These are phyloP conservation scores for Eristalis pertinax DNA, from an alignment of 2,888 invertebrate genomes.

Conservation along the genomic window DNA sequence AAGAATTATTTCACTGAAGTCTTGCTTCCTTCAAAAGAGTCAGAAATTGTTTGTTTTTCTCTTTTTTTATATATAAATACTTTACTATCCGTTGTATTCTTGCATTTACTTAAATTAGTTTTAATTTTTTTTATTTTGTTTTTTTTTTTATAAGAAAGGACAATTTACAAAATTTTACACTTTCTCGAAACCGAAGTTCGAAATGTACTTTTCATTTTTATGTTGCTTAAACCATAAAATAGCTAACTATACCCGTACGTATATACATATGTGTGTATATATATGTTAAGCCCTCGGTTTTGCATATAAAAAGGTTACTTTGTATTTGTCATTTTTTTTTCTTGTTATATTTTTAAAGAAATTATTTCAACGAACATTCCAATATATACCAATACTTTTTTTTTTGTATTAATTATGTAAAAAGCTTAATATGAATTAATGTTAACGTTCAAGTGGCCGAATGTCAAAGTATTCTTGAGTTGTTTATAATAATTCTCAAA, in stretches of 20 bases:
- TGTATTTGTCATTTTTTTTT: constrained; percentile 32
- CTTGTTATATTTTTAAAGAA: background rate
- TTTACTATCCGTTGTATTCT: constrained; percentile 25
- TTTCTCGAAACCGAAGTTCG: constrained; percentile 8
- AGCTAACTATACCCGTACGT: background rate
- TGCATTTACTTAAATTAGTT: constrained; percentile 48
- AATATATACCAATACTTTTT: constrained; percentile 4
- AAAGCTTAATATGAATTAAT: constrained; percentile 24
- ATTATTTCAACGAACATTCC: constrained; percentile 41
- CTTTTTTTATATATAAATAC: constrained; percentile 4
- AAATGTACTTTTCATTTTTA: background rate
- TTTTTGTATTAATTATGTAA: constrained; percentile 16
- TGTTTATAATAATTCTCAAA: constrained; percentile 17
- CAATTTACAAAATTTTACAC: background rate
- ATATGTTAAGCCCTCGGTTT: background rate
- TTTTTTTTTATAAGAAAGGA: constrained; percentile 14
- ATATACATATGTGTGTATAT: background rate
- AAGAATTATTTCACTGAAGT: constrained; percentile 37
- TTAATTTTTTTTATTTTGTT: background rate
- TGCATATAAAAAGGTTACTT: constrained; percentile 17
- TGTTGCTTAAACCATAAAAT: background rate
- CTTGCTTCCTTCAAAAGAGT: constrained; percentile 19
- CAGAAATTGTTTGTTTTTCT: constrained; percentile 31
- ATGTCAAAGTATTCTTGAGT: constrained; percentile 31
- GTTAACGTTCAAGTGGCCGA: constrained; percentile 13